These are phyloP conservation scores for Esox lucius DNA, from an alignment of 2,797 vertebrate species.

Conservation along the genomic window DNA sequence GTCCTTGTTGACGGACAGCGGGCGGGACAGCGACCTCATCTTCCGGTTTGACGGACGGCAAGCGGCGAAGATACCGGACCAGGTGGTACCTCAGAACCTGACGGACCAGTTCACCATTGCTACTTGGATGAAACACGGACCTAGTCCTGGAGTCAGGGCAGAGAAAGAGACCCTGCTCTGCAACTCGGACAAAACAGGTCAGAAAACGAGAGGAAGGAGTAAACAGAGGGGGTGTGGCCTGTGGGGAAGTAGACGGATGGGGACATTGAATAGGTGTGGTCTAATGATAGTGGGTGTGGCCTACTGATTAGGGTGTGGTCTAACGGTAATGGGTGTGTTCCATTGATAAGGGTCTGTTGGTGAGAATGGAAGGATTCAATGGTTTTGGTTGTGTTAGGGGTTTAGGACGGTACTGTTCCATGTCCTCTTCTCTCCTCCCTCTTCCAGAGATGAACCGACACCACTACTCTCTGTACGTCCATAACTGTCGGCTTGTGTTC, in stretches of 20 bases:
- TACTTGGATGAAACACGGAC: conserved; percentile 97
- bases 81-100: conserved; percentile 92
- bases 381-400: neutral
- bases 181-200: conserved; percentile 97
- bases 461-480: conserved; percentile 95
- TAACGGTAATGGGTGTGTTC: neutral
- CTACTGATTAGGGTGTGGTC: neutral
- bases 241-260: neutral
- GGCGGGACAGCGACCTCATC: conserved; percentile 83
- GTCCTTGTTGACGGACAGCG: conserved; percentile 86
- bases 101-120: conserved; percentile 95
- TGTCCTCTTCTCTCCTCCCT: conserved; percentile 9
- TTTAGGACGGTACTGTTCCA: neutral
- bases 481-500: conserved; percentile 95
- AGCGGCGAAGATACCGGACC: conserved; percentile 92
- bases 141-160: conserved; percentile 89
- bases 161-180: conserved; percentile 98
- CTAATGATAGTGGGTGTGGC: neutral
- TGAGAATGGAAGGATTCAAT: neutral
- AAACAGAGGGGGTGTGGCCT: neutral
- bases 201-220: conserved; percentile 38
- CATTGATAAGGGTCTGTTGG: neutral
- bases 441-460: conserved; percentile 95
- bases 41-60: conserved; percentile 94
- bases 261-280: too few species aligned